A percentile compares a stretch with the other conserved stretches of the same genome.
These are phyloP conservation scores for Xiphydria camelus DNA, from an alignment of 2,888 invertebrate species.

Conservation along the genomic window DNA sequence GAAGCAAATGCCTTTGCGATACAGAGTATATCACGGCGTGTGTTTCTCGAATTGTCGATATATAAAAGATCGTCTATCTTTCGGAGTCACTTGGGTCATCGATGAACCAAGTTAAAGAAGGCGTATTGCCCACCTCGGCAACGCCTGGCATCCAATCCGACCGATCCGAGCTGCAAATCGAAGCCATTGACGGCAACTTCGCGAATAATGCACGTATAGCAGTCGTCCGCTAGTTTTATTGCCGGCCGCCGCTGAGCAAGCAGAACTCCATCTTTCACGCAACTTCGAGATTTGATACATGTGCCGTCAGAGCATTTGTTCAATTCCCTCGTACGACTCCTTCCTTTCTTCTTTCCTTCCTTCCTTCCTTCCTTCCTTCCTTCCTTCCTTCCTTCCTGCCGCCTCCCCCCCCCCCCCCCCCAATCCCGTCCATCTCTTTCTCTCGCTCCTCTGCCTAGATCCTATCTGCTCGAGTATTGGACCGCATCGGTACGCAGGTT, in stretches of 20 bases:
- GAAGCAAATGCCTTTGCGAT: too few relatives aligned
- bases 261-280: conserved; percentile 26
- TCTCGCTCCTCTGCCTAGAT: not conserved
- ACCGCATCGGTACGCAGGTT: conserved; percentile 30
- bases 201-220: too few relatives aligned
- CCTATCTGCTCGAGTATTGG: conserved; percentile 7
- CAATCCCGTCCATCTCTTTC: not conserved
- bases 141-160: too few relatives aligned
- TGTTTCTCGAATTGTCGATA: too few relatives aligned
- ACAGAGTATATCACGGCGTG: too few relatives aligned
- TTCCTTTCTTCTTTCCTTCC: not conserved
- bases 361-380: not conserved
- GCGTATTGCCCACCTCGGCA: too few relatives aligned
- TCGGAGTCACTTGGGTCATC: too few relatives aligned
- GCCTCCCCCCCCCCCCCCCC: too few relatives aligned
- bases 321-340: not conserved
- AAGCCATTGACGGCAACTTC: too few relatives aligned
- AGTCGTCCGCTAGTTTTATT: conserved; percentile 25
- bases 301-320: conserved; percentile 10
- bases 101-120: too few relatives aligned
- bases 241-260: conserved; percentile 26
- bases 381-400: not conserved
- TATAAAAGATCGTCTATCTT: too few relatives aligned
- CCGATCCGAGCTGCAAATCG: too few relatives aligned
- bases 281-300: conserved; percentile 29